phyloP scores from a whole-genome alignment of 1,140 invertebrate genomes.

The Platyscapa corneri region DNA sequence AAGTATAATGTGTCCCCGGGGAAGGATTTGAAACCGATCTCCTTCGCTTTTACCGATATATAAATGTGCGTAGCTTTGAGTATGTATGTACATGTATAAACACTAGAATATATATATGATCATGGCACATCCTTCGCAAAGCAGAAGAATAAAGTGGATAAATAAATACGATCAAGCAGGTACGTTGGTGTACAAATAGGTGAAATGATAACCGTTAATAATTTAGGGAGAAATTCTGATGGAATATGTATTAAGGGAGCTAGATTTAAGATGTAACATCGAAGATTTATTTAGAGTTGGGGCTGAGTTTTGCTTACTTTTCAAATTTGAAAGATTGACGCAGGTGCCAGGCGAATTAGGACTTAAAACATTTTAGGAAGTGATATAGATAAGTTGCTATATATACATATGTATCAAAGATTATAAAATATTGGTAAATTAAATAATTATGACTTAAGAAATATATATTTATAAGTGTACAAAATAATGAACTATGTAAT shows the following conservation, averaged over 20 bases:
- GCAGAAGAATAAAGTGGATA: constrained; percentile 21
- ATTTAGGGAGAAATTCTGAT: not conserved
- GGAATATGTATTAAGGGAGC: not conserved
- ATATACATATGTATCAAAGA: too few relatives aligned
- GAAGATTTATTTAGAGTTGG: not conserved
- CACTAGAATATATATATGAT: not conserved
- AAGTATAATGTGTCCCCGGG: constrained; percentile 62
- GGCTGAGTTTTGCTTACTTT: not conserved
- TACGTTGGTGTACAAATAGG: not conserved
- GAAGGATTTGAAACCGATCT: constrained; percentile 59
- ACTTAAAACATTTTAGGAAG: not conserved
- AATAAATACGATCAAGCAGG: not conserved
- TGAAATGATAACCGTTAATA: constrained; percentile 31
- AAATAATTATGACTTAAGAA: too few relatives aligned
- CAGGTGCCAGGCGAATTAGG: not conserved
- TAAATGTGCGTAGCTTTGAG: not conserved
- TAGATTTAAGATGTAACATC: not conserved
- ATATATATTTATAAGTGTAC: too few relatives aligned
- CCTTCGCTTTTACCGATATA: constrained; percentile 36
- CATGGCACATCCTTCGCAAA: not conserved
- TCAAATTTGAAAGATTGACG: not conserved
- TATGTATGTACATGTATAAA: not conserved
- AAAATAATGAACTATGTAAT: too few relatives aligned
- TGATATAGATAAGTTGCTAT: too few relatives aligned
- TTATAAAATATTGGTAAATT: too few relatives aligned